Evolutionary conservation across 2,888 invertebrate genomes (phyloP), one percentile per base, ranked within the genome.

Genomic region (Drosophila phalerata): DNA sequence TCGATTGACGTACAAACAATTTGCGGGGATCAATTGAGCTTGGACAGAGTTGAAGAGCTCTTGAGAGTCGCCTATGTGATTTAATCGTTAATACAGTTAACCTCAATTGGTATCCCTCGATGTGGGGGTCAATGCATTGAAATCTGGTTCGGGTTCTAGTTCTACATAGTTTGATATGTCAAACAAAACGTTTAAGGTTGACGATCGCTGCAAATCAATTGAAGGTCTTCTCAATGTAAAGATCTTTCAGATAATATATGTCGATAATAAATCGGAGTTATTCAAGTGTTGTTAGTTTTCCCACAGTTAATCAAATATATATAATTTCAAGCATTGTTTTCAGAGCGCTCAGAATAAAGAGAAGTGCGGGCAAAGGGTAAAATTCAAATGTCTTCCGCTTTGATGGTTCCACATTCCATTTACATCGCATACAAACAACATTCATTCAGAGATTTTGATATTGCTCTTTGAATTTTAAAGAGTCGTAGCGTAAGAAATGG

Each of bases 121-220:
- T 60, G 8, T 28, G 8, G 67, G 67, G 87, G 65, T 86, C 87
- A 67, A 67, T 84, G 66, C 71, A 64, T 68, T 62, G 66, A 71
- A 70, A 83, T 84, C 89, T 77, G 81, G 73, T 71, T 84, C 89
- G 73, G 81, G 73, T 71, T 83, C 61, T 40, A 32, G 58, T 69
- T 63, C 28, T 28, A n/a, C n/a, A n/a, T n/a, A 13, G 13, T 34
- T 34, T 42, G 40, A 32, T 47, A 60, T 51, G 45, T 38, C 42
- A 43, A 15, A 51, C 28, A 37, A 55, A 13, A 49, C 19, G 38
- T 38, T 63, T 37, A 58, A 47, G 78, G 48, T 66, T 61, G 45
- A 45, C 56, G 19, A 55, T 73, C 52, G 17, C 8, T 13, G 34
- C 53, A 42, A 49, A 53, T 32, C 57, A 47, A 78, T 73, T 48